A percentile compares a stretch with the other conserved stretches of the same genome.
phyloP scores from a whole-genome alignment of 2,888 invertebrate species.

The Hypomecis punctinalis region DNA sequence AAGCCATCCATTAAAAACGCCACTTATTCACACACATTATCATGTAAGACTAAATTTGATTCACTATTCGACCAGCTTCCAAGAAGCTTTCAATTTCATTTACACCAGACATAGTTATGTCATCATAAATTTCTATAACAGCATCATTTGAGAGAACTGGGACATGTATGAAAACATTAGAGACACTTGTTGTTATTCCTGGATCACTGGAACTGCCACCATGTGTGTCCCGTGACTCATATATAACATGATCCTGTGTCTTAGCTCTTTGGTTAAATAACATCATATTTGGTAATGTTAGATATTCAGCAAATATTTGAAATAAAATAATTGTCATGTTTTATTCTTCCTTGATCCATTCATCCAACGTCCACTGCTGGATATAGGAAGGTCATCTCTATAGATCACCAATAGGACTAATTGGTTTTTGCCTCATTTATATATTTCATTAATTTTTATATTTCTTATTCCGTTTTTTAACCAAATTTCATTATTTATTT shows the following conservation, averaged over 20 bases:
- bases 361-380: too few relatives aligned
- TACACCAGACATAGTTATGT: conserved; percentile 32
- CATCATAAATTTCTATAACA: conserved; percentile 43
- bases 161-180: conserved; percentile 44
- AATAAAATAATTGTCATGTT: too few relatives aligned
- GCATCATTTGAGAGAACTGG: conserved; percentile 42
- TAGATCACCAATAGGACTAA: too few relatives aligned
- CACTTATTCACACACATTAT: background rate
- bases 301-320: background rate
- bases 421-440: too few relatives aligned
- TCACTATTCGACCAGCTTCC: conserved; percentile 9
- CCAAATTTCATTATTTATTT: too few relatives aligned
- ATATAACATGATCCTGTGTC: conserved; percentile 17
- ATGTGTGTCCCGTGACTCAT: conserved; percentile 46
- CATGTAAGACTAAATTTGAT: conserved; percentile 2
- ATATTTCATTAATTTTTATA: too few relatives aligned
- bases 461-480: too few relatives aligned
- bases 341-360: too few relatives aligned
- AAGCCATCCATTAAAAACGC: background rate
- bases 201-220: conserved; percentile 44
- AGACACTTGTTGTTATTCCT: conserved; percentile 45
- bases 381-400: too few relatives aligned
- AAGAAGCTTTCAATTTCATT: conserved; percentile 26
- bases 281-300: background rate
- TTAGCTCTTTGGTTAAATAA: conserved; percentile 1